phyloP scores from a whole-genome alignment of 2,888 invertebrate species.

The Leptopilina drosophilae region DNA sequence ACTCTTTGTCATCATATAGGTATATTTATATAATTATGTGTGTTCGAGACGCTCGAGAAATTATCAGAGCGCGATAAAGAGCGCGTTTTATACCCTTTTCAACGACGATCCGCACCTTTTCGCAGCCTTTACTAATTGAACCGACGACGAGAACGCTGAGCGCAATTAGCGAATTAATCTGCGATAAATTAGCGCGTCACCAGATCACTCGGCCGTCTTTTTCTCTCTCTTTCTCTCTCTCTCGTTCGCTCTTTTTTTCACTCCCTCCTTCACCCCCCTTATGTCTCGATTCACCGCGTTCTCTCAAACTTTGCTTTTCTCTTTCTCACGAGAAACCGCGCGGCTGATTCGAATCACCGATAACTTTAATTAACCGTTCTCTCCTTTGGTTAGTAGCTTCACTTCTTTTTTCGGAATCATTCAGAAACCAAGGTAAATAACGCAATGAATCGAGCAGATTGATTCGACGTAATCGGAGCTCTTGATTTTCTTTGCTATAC shows the following conservation, averaged over 20 bases:
- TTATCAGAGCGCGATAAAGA: constrained; percentile 46
- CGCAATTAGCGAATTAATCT: constrained; percentile 61
- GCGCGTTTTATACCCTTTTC: constrained; percentile 43
- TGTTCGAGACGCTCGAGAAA: constrained; percentile 43
- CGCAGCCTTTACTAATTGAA: constrained; percentile 58
- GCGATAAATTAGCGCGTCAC: constrained; percentile 58
- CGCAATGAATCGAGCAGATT: constrained; percentile 31
- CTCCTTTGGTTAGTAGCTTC: constrained; percentile 44
- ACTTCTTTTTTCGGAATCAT: constrained; percentile 29
- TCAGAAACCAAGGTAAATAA: constrained; percentile 26
- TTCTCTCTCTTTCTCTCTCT: constrained; percentile 49
- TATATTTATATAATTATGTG: not conserved
- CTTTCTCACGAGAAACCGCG: constrained; percentile 46
- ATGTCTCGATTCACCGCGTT: not conserved
- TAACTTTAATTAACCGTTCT: constrained; percentile 63
- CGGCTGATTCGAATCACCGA: constrained; percentile 52
- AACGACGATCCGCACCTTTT: constrained; percentile 52
- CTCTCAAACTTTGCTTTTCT: constrained; percentile 53
- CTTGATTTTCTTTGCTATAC: constrained; percentile 26
- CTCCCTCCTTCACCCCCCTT: constrained; percentile 46
- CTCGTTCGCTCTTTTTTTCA: constrained; percentile 52
- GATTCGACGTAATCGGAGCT: constrained; percentile 22
- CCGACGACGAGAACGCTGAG: constrained; percentile 53
- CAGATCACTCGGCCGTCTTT: constrained; percentile 42
- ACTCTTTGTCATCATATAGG: no score